These are phyloP conservation scores for Apoda limacodes DNA, from an alignment of 2,888 invertebrate genomes.

Conservation along the genomic window DNA sequence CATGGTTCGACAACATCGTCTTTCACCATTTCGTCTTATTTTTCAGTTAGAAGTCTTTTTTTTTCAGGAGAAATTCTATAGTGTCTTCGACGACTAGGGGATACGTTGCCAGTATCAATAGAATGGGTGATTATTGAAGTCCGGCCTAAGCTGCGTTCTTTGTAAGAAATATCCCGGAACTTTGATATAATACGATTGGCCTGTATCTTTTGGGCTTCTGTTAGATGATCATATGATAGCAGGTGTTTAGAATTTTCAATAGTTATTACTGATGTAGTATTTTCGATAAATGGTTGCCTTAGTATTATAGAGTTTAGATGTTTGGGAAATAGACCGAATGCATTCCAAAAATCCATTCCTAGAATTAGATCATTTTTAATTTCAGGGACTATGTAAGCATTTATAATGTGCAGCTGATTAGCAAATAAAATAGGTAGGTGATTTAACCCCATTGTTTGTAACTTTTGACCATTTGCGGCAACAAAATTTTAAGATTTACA, in stretches of 20 bases:
- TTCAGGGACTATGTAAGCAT: slow-evolving; percentile 10
- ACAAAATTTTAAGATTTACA: slow-evolving; percentile 2
- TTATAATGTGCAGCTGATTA: slow-evolving; percentile 6
- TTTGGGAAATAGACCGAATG: slow-evolving; percentile 14
- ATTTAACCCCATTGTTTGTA: slow-evolving; percentile 13
- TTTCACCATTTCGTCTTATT: slow-evolving; percentile 22
- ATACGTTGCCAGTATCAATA: slow-evolving; percentile 22
- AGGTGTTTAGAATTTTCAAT: too few species aligned
- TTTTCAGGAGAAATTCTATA: slow-evolving; percentile 23
- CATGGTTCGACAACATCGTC: slow-evolving; percentile 19
- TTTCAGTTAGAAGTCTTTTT: slow-evolving; percentile 12
- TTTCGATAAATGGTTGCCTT: too few species aligned
- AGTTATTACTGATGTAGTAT: not conserved
- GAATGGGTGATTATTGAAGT: slow-evolving; percentile 16
- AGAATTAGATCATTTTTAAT: slow-evolving; percentile 10
- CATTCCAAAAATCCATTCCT: slow-evolving; percentile 16
- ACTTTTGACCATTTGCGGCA: slow-evolving; percentile 15
- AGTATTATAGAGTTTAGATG: slow-evolving; percentile 3
- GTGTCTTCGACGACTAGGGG: slow-evolving; percentile 21
- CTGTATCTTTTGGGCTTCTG: slow-evolving; percentile 3
- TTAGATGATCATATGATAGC: slow-evolving; percentile 3
- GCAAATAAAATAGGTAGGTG: slow-evolving; percentile 12
- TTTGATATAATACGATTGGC: slow-evolving; percentile 12
- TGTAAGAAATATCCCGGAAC: slow-evolving; percentile 17
- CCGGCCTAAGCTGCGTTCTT: slow-evolving; percentile 16